Evolutionary conservation across 2,113 vertebrate genomes (phyloP).

Genomic region (Eulacestoma nigropectus): DNA sequence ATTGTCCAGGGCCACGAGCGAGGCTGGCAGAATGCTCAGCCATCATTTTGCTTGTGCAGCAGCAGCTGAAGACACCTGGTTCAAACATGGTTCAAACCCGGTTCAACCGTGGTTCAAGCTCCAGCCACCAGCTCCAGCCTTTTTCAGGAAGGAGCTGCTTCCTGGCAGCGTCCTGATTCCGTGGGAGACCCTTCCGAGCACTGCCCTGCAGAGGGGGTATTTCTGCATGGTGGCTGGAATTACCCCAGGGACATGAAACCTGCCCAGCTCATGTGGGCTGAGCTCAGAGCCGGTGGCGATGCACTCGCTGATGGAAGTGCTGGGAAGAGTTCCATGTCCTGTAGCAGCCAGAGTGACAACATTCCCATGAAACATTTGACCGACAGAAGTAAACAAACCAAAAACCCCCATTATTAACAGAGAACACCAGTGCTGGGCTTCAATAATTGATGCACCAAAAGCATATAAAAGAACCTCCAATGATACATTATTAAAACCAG

Average conservation of each 20-base stretch:
- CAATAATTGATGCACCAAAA: conserved; percentile 60
- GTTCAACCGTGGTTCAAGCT: background rate
- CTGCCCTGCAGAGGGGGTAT: background rate
- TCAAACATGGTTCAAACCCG: background rate
- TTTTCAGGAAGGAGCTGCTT: background rate
- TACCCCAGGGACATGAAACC: background rate
- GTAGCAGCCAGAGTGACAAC: background rate
- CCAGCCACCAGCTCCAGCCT: background rate
- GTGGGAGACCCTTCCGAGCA: fast-evolving
- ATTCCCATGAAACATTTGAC: background rate
- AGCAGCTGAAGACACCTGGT: background rate
- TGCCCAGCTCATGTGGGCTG: background rate
- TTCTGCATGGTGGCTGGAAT: background rate
- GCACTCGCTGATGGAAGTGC: background rate
- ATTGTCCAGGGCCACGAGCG: background rate
- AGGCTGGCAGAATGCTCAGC: background rate
- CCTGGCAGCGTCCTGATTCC: background rate
- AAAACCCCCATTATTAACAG: conserved; percentile 3
- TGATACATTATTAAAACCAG: conserved; percentile 55
- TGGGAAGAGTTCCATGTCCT: no score
- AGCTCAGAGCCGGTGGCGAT: background rate
- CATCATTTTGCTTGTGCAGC: background rate
- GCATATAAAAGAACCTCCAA: background rate
- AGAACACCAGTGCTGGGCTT: background rate
- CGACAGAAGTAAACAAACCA: background rate